Evolutionary conservation across 1,140 invertebrate species (phyloP).

Genomic region (Drosophila truncata): DNA sequence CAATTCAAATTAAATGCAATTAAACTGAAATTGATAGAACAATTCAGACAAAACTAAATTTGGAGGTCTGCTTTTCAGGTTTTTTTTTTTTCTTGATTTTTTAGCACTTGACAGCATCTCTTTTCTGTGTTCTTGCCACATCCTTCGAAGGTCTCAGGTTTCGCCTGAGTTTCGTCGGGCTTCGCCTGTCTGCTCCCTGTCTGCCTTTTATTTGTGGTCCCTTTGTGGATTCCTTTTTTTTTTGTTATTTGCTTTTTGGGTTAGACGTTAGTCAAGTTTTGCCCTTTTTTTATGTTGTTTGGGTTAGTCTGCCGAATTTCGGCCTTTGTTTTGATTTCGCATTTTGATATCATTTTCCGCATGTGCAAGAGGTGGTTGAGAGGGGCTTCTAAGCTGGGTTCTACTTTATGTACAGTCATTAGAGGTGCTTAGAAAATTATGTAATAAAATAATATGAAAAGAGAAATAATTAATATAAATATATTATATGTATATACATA

Average conservation of each 20-base stretch:
- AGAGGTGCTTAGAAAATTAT: constrained; percentile 8
- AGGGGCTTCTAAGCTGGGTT: background rate
- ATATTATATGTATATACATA: too few species aligned
- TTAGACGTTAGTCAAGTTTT: constrained; percentile 77
- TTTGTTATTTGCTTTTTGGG: constrained; percentile 23
- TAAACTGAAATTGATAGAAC: constrained; percentile 65
- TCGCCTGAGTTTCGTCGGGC: constrained; percentile 23
- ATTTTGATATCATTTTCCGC: constrained; percentile 71
- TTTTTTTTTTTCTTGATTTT: background rate
- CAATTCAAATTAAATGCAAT: constrained; percentile 72
- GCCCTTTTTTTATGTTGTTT: constrained; percentile 43
- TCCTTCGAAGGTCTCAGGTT: constrained; percentile 45
- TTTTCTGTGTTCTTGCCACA: constrained; percentile 7
- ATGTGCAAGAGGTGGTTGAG: constrained; percentile 16
- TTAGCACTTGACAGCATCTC: constrained; percentile 53
- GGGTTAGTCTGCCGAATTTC: constrained; percentile 41
- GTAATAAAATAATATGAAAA: background rate
- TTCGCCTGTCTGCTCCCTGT: constrained; percentile 61
- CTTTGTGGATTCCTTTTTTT: constrained; percentile 25
- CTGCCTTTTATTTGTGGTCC: constrained; percentile 43
- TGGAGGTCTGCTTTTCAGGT: background rate
- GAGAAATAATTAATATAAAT: too few species aligned
- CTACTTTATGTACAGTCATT: constrained; percentile 10
- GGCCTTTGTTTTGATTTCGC: constrained; percentile 73
- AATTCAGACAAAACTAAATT: constrained; percentile 16